A percentile compares a stretch with the other conserved stretches of the same genome.
Conservation (phyloP, 1,140 invertebrate species). For the Ganaspis sp. region DNA sequence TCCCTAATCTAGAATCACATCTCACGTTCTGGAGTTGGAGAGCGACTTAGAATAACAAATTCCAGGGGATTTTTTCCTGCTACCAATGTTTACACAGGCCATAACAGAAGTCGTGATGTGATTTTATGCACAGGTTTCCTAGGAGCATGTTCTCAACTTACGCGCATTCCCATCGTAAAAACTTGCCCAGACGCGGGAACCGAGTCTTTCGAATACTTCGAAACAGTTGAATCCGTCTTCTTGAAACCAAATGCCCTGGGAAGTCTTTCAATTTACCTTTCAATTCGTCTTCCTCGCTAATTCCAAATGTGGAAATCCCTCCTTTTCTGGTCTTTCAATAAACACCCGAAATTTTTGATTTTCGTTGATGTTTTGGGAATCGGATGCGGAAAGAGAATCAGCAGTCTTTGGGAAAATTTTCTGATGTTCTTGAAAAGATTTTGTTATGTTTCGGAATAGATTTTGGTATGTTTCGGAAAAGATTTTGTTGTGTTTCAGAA, state of each 20-base stretch:
- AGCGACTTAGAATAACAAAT: conserved; percentile 29
- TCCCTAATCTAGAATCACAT: conserved; percentile 16
- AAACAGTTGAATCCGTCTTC: neutral
- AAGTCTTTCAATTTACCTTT: neutral
- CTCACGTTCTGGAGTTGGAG: conserved; percentile 12
- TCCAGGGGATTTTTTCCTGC: neutral
- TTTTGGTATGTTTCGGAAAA: too few relatives aligned
- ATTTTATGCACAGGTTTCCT: conserved; percentile 22
- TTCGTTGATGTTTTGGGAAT: too few relatives aligned
- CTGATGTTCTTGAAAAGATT: too few relatives aligned
- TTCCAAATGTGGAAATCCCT: too few relatives aligned
- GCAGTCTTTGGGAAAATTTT: too few relatives aligned
- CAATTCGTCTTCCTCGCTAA: neutral
- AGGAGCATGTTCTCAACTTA: conserved; percentile 2
- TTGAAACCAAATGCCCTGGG: neutral
- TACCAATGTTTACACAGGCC: neutral
- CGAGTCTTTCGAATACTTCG: conserved; percentile 11
- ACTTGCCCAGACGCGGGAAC: conserved; percentile 3
- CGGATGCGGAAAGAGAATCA: too few relatives aligned
- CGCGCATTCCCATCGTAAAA: conserved; percentile 26
- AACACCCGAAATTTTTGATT: too few relatives aligned
- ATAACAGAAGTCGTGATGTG: conserved; percentile 28
- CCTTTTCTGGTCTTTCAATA: too few relatives aligned
- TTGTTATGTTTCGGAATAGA: too few relatives aligned
- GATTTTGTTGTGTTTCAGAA: too few relatives aligned